Conservation (phyloP, 1,140 invertebrate genomes). For the Brachionus koreanus region DNA sequence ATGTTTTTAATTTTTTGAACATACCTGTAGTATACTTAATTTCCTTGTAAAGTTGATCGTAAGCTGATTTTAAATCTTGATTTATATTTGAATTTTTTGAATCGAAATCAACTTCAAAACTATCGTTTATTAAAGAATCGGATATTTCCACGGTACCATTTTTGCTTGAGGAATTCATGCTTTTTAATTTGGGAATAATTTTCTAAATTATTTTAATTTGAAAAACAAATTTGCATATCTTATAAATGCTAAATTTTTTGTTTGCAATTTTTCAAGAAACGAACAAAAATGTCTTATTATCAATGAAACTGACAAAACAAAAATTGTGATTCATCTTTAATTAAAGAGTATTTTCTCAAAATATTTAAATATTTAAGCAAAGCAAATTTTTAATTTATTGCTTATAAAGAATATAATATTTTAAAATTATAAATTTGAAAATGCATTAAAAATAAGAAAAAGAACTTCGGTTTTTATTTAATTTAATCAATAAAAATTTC, state of each 20-base stretch:
- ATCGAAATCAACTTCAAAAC: not conserved
- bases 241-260: not conserved
- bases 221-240: not conserved
- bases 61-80: not conserved
- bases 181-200: not conserved
- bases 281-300: not conserved
- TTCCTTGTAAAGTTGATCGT: not conserved
- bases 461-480: too few relatives aligned
- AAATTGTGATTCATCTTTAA: too few relatives aligned
- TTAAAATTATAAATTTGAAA: too few relatives aligned
- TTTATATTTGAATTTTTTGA: not conserved
- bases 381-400: too few relatives aligned
- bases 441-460: too few relatives aligned
- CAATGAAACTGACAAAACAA: too few relatives aligned
- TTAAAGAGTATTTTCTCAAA: too few relatives aligned
- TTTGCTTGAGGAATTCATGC: not conserved
- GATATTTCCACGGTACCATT: not conserved
- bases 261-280: not conserved
- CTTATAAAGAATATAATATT: too few relatives aligned
- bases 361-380: too few relatives aligned
- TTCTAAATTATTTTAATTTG: not conserved
- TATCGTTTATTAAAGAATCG: not conserved
- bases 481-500: too few relatives aligned
- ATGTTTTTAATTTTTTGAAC: not conserved
- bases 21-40: constrained; percentile 27